Evolutionary conservation across 2,797 vertebrate genomes (phyloP).

Genomic region (Mormyrops boulengeri): DNA sequence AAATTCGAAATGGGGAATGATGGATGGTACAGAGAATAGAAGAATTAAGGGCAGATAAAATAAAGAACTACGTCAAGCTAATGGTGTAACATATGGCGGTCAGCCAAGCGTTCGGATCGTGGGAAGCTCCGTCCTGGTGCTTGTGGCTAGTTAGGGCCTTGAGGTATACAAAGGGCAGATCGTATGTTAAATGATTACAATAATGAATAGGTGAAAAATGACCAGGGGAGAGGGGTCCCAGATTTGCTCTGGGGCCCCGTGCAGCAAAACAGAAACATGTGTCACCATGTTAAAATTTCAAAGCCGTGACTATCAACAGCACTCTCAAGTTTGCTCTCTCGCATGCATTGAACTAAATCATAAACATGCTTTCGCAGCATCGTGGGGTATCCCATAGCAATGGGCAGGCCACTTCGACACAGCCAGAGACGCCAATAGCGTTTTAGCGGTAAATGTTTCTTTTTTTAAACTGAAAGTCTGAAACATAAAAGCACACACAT

Average conservation of each 20-base stretch:
- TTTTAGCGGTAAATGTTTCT: neutral
- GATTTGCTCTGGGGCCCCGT: slow-evolving; percentile 44
- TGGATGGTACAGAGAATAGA: slow-evolving; percentile 71
- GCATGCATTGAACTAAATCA: slow-evolving; percentile 41
- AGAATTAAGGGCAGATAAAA: slow-evolving; percentile 52
- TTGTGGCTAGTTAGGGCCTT: slow-evolving; percentile 36
- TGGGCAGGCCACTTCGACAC: neutral
- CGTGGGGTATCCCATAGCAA: slow-evolving; percentile 17
- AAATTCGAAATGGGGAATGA: slow-evolving; percentile 92
- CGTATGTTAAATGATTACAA: slow-evolving; percentile 66
- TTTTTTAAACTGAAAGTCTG: neutral
- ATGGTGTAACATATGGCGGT: slow-evolving; percentile 52
- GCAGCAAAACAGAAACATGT: slow-evolving; percentile 61
- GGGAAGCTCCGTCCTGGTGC: slow-evolving; percentile 38
- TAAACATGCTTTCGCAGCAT: slow-evolving; percentile 37
- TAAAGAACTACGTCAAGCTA: slow-evolving; percentile 54
- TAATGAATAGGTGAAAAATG: slow-evolving; percentile 71
- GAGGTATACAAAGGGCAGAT: slow-evolving; percentile 58
- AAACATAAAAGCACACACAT: neutral
- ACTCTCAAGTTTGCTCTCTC: slow-evolving; percentile 31
- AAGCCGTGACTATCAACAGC: slow-evolving; percentile 45
- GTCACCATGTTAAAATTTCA: slow-evolving; percentile 55
- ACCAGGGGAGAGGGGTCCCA: slow-evolving; percentile 60
- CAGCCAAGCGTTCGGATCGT: slow-evolving; percentile 48
- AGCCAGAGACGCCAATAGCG: neutral